These are phyloP conservation scores for Psylliodes chrysocephalus DNA, from an alignment of 2,888 invertebrate genomes.

Conservation along the genomic window DNA sequence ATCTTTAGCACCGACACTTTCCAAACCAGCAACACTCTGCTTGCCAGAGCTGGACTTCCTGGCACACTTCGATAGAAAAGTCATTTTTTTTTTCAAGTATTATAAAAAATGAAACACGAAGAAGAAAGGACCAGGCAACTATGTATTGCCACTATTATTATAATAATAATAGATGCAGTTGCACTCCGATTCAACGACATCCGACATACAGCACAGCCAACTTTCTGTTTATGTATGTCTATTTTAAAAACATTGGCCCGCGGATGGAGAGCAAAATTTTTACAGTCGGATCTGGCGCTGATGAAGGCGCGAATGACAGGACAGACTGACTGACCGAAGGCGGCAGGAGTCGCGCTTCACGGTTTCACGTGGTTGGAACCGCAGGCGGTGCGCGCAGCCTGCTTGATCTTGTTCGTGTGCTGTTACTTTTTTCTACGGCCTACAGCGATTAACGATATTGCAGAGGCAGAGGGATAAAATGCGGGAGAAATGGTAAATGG, in stretches of 20 bases:
- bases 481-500: background rate
- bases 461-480: background rate
- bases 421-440: slow-evolving; percentile 12
- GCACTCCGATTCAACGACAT: background rate
- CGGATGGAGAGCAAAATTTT: too few relatives aligned
- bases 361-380: background rate
- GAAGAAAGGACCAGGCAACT: background rate
- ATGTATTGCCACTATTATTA: too few relatives aligned
- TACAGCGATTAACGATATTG: too few relatives aligned
- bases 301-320: background rate
- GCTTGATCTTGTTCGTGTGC: background rate
- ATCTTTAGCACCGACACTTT: background rate
- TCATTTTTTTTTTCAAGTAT: background rate
- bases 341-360: background rate
- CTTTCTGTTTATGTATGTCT: background rate
- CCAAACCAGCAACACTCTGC: background rate
- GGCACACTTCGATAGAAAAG: slow-evolving; percentile 27
- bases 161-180: background rate
- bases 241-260: too few relatives aligned
- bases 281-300: too few relatives aligned
- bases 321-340: background rate
- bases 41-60: slow-evolving; percentile 2
- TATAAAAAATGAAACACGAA: background rate
- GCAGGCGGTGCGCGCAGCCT: background rate
- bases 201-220: background rate